Base-by-base conservation (phyloP, 2,113 vertebrate species). In the Dipodomys stephensi region DNA sequence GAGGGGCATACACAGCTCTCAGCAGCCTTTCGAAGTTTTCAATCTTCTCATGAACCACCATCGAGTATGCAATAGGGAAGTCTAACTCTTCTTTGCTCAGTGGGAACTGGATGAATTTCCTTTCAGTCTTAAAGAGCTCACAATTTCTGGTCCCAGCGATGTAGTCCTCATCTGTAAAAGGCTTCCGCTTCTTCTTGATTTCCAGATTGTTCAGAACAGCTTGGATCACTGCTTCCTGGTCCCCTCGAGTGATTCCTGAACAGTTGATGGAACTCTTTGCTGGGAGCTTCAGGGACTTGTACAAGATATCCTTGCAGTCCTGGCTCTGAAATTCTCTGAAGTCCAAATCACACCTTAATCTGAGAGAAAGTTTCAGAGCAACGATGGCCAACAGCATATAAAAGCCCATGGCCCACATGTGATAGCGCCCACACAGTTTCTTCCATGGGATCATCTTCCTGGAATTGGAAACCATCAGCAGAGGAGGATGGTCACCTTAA, bases 21-120 rank as follows among this genome's bases (percentile, higher is more conserved):
- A 99, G 96, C 9, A 99, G 98, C 67, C 99, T 98, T 95, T 99
- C 99, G 19, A 99, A 99, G 98, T 99, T 99, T 93, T 99, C 99
- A 0, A 99, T 98, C 72, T 99, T 98, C n/a, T 99, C 62, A 7
- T 99, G 99, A 77, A 99, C 97, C 94, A 99, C 99, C 97, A 99
- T 99, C 27, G 99, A 99, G 87, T 98, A 99, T 0, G 99, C 99
- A 2, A 99, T 98, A 18, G 98, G 99, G 83, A 98, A 99, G 13
- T 92, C 92, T 0, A 20, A 92, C 95, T 99, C 99, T 72, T 99
- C 99, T n/a, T 93, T 87, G 95, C 99, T 99, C 72, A 99, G 95
- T 0, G 98, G 97, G 23, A 94, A 95, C 5, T 96, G 98, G 0
- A 99, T 68, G 94, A 98, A 99, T 12, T 97, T 98, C 94, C 98